Conservation (phyloP, 53 echinoderm and acorn worm species). For the Actinopyga echinites region DNA sequence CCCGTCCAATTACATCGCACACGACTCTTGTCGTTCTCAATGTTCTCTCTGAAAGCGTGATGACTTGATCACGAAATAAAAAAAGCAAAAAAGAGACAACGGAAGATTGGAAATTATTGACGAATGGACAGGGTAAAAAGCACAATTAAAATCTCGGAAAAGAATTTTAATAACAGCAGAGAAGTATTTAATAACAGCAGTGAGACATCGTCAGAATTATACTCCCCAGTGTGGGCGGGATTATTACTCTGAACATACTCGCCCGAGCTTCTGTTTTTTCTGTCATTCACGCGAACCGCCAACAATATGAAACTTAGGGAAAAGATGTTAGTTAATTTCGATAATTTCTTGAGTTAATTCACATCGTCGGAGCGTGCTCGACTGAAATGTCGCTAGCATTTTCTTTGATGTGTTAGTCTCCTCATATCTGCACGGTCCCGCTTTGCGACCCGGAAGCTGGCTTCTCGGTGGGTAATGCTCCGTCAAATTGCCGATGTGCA, state of each 20-base stretch:
- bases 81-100: not conserved
- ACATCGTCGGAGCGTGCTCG: slow-evolving; percentile 2
- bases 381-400: no score
- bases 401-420: no score
- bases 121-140: slow-evolving; percentile 8
- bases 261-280: slow-evolving; percentile 4
- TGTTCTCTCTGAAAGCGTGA: slow-evolving; percentile 2
- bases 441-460: no score
- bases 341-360: slow-evolving; percentile 8
- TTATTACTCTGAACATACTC: slow-evolving; percentile 28
- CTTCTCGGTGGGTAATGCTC: no score
- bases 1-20: slow-evolving; percentile 22
- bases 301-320: not conserved
- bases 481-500: no score
- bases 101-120: slow-evolving; percentile 13
- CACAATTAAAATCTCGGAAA: slow-evolving; percentile 10
- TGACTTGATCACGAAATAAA: slow-evolving; percentile 15
- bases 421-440: no score
- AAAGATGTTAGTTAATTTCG: slow-evolving; percentile 12
- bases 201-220: slow-evolving; percentile 15
- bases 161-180: slow-evolving; percentile 21
- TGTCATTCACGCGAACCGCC: slow-evolving; percentile 5
- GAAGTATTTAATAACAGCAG: not conserved
- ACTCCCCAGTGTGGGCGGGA: not conserved
- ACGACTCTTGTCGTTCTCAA: slow-evolving; percentile 18